A percentile compares a stretch with the other conserved stretches of the same genome.
Conservation (phyloP, 2,888 invertebrate genomes). For the Galerucella calmariensis region DNA sequence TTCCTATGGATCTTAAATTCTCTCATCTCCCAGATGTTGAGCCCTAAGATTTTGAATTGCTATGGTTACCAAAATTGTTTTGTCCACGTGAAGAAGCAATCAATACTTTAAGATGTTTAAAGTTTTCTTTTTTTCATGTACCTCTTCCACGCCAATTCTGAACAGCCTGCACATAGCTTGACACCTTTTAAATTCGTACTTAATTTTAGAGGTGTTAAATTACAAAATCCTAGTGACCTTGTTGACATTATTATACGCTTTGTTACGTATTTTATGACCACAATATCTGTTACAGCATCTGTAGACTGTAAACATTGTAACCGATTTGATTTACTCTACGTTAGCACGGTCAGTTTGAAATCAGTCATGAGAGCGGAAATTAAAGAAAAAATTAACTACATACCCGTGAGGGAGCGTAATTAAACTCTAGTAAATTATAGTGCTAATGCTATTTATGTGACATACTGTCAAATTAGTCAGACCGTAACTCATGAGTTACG, state of each 20-base stretch:
- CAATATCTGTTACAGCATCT: neutral
- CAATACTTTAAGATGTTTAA: too few species aligned
- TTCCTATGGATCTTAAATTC: too few species aligned
- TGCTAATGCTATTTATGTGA: neutral
- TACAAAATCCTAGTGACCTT: neutral
- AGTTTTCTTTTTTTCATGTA: too few species aligned
- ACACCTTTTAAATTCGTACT: too few species aligned
- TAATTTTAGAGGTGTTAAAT: neutral
- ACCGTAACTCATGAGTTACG: neutral
- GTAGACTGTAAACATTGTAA: neutral
- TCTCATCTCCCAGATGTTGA: too few species aligned
- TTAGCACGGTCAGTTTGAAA: constrained; percentile 1
- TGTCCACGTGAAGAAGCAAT: too few species aligned
- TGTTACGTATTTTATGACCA: neutral
- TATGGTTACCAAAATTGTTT: too few species aligned
- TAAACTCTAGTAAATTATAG: neutral
- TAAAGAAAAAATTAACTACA: neutral
- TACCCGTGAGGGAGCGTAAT: neutral
- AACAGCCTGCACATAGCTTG: too few species aligned
- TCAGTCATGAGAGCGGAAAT: neutral
- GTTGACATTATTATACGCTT: neutral
- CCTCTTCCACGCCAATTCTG: too few species aligned
- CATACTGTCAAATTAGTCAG: neutral
- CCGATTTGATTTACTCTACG: neutral
- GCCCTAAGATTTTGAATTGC: too few species aligned